Evolutionary conservation across 2,888 invertebrate genomes (phyloP).

Genomic region (Aleiodes alternator): DNA sequence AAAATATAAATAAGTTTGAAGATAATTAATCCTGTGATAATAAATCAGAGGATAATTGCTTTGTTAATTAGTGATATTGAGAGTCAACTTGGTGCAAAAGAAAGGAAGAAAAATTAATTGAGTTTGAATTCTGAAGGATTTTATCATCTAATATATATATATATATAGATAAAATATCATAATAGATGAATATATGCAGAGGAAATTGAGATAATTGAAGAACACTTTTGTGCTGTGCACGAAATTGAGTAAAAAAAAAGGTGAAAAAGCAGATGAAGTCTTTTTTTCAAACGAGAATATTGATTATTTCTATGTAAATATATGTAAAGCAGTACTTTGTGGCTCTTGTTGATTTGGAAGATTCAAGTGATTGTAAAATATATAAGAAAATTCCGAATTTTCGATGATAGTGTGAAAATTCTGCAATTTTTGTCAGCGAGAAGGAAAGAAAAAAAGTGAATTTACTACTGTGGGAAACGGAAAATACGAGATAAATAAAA

Average conservation of each 20-base stretch:
- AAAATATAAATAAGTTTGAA: background rate
- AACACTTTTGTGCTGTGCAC: conserved; percentile 32
- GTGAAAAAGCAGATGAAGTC: conserved; percentile 11
- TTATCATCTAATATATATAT: too few relatives aligned
- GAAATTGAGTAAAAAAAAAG: conserved; percentile 5
- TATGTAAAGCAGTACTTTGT: conserved; percentile 26
- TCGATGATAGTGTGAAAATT: conserved; percentile 47
- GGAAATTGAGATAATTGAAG: background rate
- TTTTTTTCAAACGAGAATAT: background rate
- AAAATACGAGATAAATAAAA: conserved; percentile 14
- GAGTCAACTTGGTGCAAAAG: background rate
- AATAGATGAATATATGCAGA: background rate
- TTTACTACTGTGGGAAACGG: background rate
- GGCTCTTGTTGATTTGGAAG: background rate
- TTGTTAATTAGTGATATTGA: too few relatives aligned
- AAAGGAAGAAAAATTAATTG: background rate
- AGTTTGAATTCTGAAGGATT: too few relatives aligned
- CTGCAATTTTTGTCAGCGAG: background rate
- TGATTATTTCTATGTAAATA: conserved; percentile 35
- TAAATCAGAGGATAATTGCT: background rate
- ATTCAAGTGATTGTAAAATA: conserved; percentile 8
- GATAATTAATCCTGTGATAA: background rate
- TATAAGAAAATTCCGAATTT: conserved; percentile 3
- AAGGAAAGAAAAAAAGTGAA: background rate
- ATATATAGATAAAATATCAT: background rate